Percentiles rank a stretch among this genome's conserved stretches.
Conservation (phyloP, 2,888 invertebrate species). For the Nephrocerus scutellatus region DNA sequence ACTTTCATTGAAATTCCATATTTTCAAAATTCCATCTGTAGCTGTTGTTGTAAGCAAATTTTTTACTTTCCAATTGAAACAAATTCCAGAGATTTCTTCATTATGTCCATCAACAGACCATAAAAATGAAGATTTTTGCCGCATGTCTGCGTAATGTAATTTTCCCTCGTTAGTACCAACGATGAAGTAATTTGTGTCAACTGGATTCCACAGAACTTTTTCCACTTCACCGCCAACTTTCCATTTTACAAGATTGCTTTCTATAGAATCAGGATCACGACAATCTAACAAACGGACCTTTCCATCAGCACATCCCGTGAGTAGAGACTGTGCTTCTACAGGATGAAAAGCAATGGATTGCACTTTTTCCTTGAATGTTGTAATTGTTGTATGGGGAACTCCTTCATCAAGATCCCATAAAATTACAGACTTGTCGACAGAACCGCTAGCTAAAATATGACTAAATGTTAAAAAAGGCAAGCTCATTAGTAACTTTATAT, state of each 20-base stretch:
- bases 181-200: conserved; percentile 70
- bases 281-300: conserved; percentile 75
- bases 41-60: conserved; percentile 73
- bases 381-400: conserved; percentile 66
- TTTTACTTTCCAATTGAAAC: conserved; percentile 63
- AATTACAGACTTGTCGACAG: conserved; percentile 79
- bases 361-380: conserved; percentile 71
- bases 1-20: conserved; percentile 63
- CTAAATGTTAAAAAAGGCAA: conserved; percentile 44
- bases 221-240: conserved; percentile 73
- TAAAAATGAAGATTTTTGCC: conserved; percentile 57
- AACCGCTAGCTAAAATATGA: conserved; percentile 87
- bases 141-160: conserved; percentile 67
- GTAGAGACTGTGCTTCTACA: conserved; percentile 69
- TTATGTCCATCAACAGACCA: conserved; percentile 73
- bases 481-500: background rate
- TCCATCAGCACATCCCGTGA: conserved; percentile 81
- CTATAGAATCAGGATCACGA: conserved; percentile 59
- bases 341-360: conserved; percentile 81
- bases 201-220: conserved; percentile 74
- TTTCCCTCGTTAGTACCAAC: conserved; percentile 55
- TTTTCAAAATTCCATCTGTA: conserved; percentile 73
- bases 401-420: conserved; percentile 89
- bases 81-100: conserved; percentile 77
- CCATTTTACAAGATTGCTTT: conserved; percentile 55